Evolutionary conservation across 2,113 vertebrate species (phyloP).

Genomic region (Pan paniscus): DNA sequence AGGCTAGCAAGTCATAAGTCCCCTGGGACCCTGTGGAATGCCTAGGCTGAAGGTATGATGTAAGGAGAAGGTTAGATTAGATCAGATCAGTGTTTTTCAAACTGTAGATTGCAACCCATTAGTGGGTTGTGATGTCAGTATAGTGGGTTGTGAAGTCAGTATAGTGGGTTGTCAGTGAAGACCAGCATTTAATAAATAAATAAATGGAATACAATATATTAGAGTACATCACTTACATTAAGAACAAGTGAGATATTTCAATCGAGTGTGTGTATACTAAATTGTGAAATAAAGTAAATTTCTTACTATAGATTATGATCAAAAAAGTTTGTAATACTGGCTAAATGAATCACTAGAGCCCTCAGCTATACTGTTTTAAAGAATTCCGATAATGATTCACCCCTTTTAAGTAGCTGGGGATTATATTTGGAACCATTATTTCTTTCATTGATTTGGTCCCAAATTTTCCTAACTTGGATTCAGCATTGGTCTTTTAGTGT

Average conservation of each 20-base stretch:
- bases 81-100: neutral
- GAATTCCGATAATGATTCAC: neutral
- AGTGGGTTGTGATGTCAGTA: neutral
- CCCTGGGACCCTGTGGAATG: neutral
- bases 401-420: neutral
- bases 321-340: neutral
- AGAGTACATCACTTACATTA: neutral
- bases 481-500: neutral
- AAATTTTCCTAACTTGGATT: neutral
- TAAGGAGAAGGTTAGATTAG: neutral
- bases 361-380: neutral
- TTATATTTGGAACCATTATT: neutral
- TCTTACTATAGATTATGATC: neutral
- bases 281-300: neutral
- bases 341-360: neutral
- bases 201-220: neutral
- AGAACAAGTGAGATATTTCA: neutral
- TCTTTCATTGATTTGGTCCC: neutral
- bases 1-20: neutral
- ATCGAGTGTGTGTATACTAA: neutral
- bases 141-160: neutral
- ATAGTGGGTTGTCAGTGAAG: neutral
- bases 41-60: neutral
- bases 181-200: neutral
- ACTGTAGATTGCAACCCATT: neutral